Evolutionary conservation across 1,140 invertebrate species (phyloP).

Genomic region (Meloidogyne exigua): DNA sequence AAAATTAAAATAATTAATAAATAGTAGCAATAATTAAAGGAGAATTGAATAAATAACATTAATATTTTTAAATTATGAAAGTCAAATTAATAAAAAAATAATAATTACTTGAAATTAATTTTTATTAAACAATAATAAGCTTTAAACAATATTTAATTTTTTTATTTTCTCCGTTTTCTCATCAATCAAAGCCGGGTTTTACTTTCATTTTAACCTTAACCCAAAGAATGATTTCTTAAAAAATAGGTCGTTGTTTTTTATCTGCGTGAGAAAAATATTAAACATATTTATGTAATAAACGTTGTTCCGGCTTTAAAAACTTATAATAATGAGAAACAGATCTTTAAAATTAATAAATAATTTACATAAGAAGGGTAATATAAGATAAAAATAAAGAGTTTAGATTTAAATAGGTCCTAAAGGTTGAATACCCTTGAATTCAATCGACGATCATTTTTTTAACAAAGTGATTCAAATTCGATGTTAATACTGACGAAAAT

Average conservation of each 20-base stretch:
- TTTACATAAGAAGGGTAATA: too few species aligned
- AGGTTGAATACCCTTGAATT: too few species aligned
- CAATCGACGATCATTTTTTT: too few species aligned
- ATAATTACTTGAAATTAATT: not conserved
- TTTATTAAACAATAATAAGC: not conserved
- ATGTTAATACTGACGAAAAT: too few species aligned
- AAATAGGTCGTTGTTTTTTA: conserved; percentile 4
- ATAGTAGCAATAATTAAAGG: not conserved
- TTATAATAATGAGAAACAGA: not conserved
- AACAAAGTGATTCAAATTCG: too few species aligned
- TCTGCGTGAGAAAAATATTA: not conserved
- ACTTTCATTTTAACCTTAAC: not conserved
- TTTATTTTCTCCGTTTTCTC: not conserved
- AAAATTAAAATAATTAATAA: not conserved
- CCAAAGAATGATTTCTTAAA: not conserved
- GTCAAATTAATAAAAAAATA: too few species aligned
- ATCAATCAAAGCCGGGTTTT: not conserved
- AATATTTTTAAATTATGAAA: not conserved
- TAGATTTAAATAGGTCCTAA: too few species aligned
- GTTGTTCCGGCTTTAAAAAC: not conserved
- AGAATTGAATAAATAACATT: not conserved
- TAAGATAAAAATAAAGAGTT: too few species aligned
- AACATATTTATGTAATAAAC: not conserved
- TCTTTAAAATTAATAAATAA: too few species aligned
- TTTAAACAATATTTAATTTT: not conserved